Evolutionary conservation across 2,888 invertebrate genomes (phyloP).

Genomic region (Erebia palarica): DNA sequence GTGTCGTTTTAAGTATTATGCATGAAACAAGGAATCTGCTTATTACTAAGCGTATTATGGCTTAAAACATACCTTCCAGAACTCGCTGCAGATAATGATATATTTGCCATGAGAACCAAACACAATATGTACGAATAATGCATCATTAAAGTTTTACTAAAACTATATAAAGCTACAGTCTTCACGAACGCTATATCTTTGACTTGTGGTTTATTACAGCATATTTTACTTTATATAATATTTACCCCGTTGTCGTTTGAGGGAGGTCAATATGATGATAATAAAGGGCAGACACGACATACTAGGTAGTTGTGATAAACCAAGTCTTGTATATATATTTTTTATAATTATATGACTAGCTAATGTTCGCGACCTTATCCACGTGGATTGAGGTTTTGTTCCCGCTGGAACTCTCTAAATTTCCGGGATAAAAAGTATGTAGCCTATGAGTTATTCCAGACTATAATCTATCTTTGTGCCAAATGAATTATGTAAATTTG

Average conservation of each 20-base stretch:
- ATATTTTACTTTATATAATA: background rate
- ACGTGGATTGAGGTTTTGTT: no score
- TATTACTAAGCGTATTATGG: background rate
- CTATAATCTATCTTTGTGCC: no score
- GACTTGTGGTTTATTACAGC: background rate
- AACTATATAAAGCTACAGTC: constrained; percentile 3
- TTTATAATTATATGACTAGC: no score
- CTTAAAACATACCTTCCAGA: background rate
- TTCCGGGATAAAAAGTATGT: no score
- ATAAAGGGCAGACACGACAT: background rate
- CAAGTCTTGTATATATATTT: background rate
- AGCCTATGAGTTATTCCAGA: no score
- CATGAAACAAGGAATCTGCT: no score
- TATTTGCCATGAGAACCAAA: background rate
- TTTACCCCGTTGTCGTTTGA: background rate
- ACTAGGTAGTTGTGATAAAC: background rate
- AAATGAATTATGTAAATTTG: no score
- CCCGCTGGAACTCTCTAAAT: no score
- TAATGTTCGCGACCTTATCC: no score
- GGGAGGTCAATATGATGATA: constrained; percentile 14
- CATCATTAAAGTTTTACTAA: constrained; percentile 1
- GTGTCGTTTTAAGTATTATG: no score
- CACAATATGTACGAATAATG: background rate
- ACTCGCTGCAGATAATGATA: background rate
- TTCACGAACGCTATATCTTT: background rate